Evolutionary conservation across 2,888 invertebrate genomes (phyloP).

Genomic region (Diabrotica balteata): DNA sequence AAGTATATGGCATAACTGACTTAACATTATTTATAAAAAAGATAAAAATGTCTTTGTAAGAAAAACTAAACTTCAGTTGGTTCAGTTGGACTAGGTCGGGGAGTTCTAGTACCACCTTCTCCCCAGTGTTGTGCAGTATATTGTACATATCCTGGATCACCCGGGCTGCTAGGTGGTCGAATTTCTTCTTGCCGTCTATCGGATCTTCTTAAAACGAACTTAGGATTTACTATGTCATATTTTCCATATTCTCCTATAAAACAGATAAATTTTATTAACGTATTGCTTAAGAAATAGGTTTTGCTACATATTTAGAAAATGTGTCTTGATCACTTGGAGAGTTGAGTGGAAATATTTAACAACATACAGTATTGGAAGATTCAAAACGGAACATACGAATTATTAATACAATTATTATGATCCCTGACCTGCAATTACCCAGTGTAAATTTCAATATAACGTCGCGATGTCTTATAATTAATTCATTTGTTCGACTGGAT

Average conservation of each 20-base stretch:
- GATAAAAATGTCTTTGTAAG: not conserved
- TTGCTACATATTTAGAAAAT: no score
- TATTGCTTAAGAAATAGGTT: no score
- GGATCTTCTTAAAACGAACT: conserved; percentile 45
- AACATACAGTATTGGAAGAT: no score
- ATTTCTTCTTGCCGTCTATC: conserved; percentile 58
- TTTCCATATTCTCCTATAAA: conserved; percentile 62
- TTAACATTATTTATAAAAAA: not conserved
- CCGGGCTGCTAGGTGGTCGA: conserved; percentile 70
- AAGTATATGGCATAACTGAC: conserved; percentile 3
- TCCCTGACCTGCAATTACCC: no score
- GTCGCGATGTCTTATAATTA: no score
- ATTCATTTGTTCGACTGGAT: no score
- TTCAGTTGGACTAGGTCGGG: conserved; percentile 56
- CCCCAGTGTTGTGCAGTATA: conserved; percentile 77
- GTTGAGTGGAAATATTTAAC: no score
- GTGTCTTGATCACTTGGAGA: no score
- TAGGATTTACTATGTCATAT: conserved; percentile 60
- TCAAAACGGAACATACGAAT: no score
- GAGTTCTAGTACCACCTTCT: conserved; percentile 61
- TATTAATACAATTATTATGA: no score
- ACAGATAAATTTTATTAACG: not conserved
- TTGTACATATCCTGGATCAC: conserved; percentile 77
- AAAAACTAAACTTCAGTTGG: conserved; percentile 49
- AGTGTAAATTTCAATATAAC: no score